Conservation (phyloP, 2,797 vertebrate genomes). For the Echeneis naucrates region DNA sequence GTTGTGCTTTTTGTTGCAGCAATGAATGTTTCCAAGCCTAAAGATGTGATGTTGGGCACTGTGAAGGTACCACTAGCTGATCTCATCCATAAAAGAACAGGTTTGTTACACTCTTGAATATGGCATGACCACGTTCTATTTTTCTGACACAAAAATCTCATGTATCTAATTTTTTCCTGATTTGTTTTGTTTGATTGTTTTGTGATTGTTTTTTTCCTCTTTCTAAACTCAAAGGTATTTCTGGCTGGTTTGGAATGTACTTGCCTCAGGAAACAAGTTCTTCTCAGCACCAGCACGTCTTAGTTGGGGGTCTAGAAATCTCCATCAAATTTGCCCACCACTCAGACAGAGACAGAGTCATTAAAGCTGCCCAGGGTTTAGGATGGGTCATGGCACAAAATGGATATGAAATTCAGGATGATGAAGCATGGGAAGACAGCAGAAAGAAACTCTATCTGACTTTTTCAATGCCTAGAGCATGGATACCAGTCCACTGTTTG, state of each 20-base stretch:
- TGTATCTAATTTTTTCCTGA: background rate
- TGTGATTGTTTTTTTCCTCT: slow-evolving; percentile 1
- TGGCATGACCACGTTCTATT: background rate
- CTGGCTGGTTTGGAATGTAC: slow-evolving; percentile 92
- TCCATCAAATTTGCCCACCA: slow-evolving; percentile 88
- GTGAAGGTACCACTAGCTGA: slow-evolving; percentile 80
- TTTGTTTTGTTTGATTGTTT: background rate
- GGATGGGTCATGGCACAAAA: slow-evolving; percentile 82
- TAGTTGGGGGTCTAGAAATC: slow-evolving; percentile 92
- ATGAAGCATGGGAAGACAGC: slow-evolving; percentile 49
- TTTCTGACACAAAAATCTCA: slow-evolving; percentile 1
- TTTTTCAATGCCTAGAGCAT: slow-evolving; percentile 87
- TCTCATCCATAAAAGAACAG: slow-evolving; percentile 83
- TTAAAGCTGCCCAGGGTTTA: slow-evolving; percentile 86
- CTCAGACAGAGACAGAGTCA: slow-evolving; percentile 87
- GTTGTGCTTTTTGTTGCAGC: slow-evolving; percentile 37
- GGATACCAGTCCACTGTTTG: slow-evolving; percentile 90
- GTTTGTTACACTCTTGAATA: slow-evolving; percentile 55
- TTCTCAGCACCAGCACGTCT: slow-evolving; percentile 66
- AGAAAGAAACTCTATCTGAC: slow-evolving; percentile 73
- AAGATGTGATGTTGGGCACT: slow-evolving; percentile 80
- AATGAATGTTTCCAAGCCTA: slow-evolving; percentile 37
- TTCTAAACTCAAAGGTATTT: slow-evolving; percentile 84
- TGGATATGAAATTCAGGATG: slow-evolving; percentile 47
- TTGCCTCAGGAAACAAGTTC: slow-evolving; percentile 70